phyloP scores from a whole-genome alignment of 2,888 invertebrate genomes.

The Platycheirus albimanus region DNA sequence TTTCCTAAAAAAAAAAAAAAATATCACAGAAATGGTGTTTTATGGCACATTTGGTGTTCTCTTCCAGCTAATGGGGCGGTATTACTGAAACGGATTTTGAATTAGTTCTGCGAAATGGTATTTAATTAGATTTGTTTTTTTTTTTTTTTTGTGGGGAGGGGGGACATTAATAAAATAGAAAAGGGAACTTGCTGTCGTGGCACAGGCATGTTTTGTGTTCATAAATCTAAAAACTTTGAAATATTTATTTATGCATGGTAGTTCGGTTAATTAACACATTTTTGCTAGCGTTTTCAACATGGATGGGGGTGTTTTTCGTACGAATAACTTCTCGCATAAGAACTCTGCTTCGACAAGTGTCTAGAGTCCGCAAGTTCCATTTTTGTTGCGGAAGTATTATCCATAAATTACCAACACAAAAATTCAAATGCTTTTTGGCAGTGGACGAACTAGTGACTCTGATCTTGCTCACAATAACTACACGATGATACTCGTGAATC shows the following conservation, averaged over 20 bases:
- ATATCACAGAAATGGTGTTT: too few species aligned
- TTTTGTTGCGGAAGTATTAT: too few species aligned
- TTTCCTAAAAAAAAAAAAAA: slow-evolving; percentile 8
- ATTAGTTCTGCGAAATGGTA: slow-evolving; percentile 58
- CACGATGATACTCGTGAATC: too few species aligned
- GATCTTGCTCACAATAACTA: too few species aligned
- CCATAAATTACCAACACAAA: too few species aligned
- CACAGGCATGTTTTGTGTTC: slow-evolving; percentile 2
- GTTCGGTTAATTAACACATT: slow-evolving; percentile 28
- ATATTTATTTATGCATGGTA: slow-evolving; percentile 18
- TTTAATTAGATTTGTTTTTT: slow-evolving; percentile 40
- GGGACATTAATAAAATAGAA: slow-evolving; percentile 12
- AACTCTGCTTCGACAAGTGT: too few species aligned
- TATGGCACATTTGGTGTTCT: slow-evolving; percentile 21
- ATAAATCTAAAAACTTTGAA: slow-evolving; percentile 22
- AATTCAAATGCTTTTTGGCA: too few species aligned
- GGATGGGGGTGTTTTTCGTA: too few species aligned
- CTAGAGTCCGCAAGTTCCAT: too few species aligned
- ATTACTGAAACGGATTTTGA: slow-evolving; percentile 35
- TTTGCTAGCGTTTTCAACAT: neutral
- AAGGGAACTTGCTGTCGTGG: slow-evolving; percentile 14
- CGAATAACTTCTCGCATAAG: too few species aligned
- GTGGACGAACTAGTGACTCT: too few species aligned
- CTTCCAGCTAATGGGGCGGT: slow-evolving; percentile 35
- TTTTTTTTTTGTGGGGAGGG: too few species aligned